Conservation (phyloP, 30 jellyfish, hydroid and myxozoan genomes). For the Turritopsis rubra region DNA sequence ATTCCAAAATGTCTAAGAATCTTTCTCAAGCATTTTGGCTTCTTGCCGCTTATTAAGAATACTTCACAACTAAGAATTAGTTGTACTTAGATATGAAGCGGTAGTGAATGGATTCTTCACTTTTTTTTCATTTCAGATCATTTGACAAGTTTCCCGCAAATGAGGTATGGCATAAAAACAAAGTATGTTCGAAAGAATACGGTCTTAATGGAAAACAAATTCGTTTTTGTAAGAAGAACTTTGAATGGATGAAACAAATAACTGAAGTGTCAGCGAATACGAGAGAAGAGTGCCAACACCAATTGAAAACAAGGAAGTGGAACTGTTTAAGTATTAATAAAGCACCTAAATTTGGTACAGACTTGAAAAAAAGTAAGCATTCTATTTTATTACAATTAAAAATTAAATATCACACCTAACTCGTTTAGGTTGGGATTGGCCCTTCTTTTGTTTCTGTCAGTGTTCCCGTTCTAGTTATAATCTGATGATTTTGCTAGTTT, state of each 20-base stretch:
- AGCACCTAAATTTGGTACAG: conserved; percentile 69
- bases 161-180: conserved; percentile 25
- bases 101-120: neutral
- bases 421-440: no score
- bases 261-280: conserved; percentile 45
- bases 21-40: no score
- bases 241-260: conserved; percentile 53
- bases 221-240: conserved; percentile 44
- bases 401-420: no score
- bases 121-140: conserved; percentile 17
- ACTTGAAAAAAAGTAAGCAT: conserved; percentile 59
- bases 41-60: no score
- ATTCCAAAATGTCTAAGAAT: no score
- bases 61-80: no score
- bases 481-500: no score
- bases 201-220: conserved; percentile 68
- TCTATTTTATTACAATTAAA: neutral
- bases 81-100: neutral
- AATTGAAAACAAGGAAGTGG: conserved; percentile 56
- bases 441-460: no score
- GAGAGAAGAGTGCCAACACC: conserved; percentile 74
- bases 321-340: conserved; percentile 66
- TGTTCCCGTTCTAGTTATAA: no score
- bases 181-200: conserved; percentile 42
- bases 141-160: conserved; percentile 15